Base-by-base conservation (phyloP, 1,140 invertebrate species). In the Lepeophtheirus salmonis region DNA sequence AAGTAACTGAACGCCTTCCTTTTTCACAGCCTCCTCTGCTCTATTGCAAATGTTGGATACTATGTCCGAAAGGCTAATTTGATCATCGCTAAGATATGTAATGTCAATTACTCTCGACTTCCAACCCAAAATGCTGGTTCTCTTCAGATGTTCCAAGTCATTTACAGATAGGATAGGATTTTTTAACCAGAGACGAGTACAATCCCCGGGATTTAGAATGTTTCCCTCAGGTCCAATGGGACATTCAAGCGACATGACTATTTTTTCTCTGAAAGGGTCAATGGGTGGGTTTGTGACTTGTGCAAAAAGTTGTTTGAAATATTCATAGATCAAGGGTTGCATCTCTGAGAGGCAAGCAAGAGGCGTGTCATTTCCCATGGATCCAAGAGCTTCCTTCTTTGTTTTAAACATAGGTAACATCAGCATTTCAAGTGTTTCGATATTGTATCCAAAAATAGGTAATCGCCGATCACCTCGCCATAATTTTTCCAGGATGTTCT, bases 251-350 rank as follows among this genome's bases (percentile, higher is more conserved):
- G 92, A 96, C 92, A 99, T 99, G 54, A 98, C 92, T 63, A 97
- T 88, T 71, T 89, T 90, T 73, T 99, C 95, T 66, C 95, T 82
- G 77, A 99, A 97, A 41, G 95, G 95, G 79, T 99, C 95, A 64
- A 99, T 97, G 2, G 95, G 94, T n/a, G 95, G 95, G 76, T 99
- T 98, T 63, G 95, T 99, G 50, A 97, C 94, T 77, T 98, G 95
- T 21, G 95, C 95, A 74, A 98, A 98, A n/a, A 97, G 75, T 71
- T 99, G 95, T 70, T 98, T 97, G 74, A 99, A 98, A 70, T 98
- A 99, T 65, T 92, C 89, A 71, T 95, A 98, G 0, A 88, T 77
- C 51, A 96, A 73, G 1, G 95, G 95, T 68, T 92, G 88, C 73
- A 90, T 97, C 66, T 82, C 75, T 2, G 94, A 97, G 6, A 98